phyloP scores from a whole-genome alignment of 2,113 vertebrate genomes.

The Ceyx melanurus region DNA sequence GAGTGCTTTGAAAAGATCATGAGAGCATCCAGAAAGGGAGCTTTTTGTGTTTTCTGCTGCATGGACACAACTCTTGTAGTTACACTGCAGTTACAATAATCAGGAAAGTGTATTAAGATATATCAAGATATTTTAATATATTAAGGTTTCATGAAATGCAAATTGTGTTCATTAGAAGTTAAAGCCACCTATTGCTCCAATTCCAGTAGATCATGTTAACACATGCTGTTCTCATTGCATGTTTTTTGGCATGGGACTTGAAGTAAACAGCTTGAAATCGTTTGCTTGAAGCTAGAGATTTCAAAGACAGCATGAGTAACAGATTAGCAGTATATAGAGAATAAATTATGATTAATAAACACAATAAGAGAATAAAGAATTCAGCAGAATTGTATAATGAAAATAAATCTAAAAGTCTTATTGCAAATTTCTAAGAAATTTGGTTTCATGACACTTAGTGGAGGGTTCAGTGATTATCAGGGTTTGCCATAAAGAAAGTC shows the following conservation, averaged over 20 bases:
- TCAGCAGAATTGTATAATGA: neutral
- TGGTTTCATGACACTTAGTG: neutral
- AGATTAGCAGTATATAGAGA: neutral
- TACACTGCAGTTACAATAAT: neutral
- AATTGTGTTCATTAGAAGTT: neutral
- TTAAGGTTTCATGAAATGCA: neutral
- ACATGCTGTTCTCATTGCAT: neutral
- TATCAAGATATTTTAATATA: too few species aligned
- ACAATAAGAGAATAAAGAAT: neutral
- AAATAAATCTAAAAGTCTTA: neutral
- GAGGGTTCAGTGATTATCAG: neutral
- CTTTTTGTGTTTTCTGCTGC: neutral
- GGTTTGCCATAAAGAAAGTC: neutral
- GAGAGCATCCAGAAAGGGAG: neutral
- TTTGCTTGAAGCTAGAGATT: neutral
- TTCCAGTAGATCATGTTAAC: too few species aligned
- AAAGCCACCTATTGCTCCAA: neutral
- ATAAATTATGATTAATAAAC: neutral
- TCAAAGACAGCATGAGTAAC: neutral
- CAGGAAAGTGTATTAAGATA: neutral
- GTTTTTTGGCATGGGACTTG: neutral
- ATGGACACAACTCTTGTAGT: neutral
- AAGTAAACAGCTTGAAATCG: neutral
- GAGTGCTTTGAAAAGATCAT: neutral
- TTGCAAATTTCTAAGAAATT: neutral